Evolutionary conservation across 2,797 vertebrate genomes (phyloP), one percentile per base, ranked within the genome.

Genomic region (Bovichtus variegatus): DNA sequence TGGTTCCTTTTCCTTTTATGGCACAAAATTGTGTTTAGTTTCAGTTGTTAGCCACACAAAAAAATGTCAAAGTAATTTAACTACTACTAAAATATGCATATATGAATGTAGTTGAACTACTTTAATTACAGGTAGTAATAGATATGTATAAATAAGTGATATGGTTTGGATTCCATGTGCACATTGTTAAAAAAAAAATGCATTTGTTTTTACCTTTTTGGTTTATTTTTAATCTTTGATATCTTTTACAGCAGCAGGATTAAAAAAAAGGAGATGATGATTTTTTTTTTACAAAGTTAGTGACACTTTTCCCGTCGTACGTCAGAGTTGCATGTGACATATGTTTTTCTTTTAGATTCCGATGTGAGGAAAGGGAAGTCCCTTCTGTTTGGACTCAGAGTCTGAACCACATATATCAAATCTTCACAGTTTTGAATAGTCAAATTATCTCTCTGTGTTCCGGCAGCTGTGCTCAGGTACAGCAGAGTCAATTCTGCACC

Each of bases 401-500:
- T 13, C 43, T 49, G 13, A 50, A 50, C 44, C 23, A 40, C 75
- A 58, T 67, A 74, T 55, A 75, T 54, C 46, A 58, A 44, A 62
- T 5, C 11, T 53, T 73, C 68, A 66, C 70, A 83, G 34, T 40
- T 93, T 92, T 93, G 89, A 89, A 91, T 91, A 91, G 66, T 82
- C 86, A 92, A 91, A 92, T 78, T 0, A 27, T 40, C 19, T 21
- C 4, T 51, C 10, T 68, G 38, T 59, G 15, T 10, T 72, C 50
- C 16, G 18, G 13, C 53, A 69, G 49, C 12, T 44, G 71, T 27
- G 19, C 21, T 54, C 29, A 57, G 64, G 13, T 23, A 19, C 34
- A 50, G 34, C 6, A 23, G 9, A 73, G 36, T 29, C 34, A 2
- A 21, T 51, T 38, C n/a, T 31, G 40, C n/a, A 3, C 9, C 41